Base-by-base conservation (phyloP, 2,797 vertebrate genomes). In the Catostomus latipinnis region DNA sequence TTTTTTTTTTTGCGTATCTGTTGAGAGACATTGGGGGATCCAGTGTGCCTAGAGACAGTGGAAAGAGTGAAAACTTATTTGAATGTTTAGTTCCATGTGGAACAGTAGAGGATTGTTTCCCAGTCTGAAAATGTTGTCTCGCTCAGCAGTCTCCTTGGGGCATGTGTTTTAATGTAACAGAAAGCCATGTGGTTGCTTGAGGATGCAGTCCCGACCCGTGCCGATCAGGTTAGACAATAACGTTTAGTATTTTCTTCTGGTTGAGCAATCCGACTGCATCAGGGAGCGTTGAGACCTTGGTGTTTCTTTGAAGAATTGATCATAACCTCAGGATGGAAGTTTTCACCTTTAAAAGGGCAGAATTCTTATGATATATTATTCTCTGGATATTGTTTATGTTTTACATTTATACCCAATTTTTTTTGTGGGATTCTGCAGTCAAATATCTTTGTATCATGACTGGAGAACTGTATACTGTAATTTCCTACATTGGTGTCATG, bases 101-200 rank as follows among this genome's bases (percentile, higher is more conserved):
- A 62, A 67, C 53, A 74, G 53, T 52, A 60, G 54, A 74, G 52
- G 49, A 72, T n/a, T 53, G 61, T 67, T 74, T 78, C 72, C 71
- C 73, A 58, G 71, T 65, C 50, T 43, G 58, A 79, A 67, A 49
- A 73, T 77, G 71, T 74, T 60, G 62, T 60, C 57, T 49, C 5
- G 4, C n/a, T 74, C 22, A 46, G 11, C 57, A 58, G 11, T 62
- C 46, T 43, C 75, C 53, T 22, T 67, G 10, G 80, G 73, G 60
- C 6, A 46, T 1, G 5, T 61, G 16, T 70, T 70, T 18, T 58
- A 69, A 72, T 58, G 52, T 68, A 73, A 53, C 34, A 65, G 60
- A 18, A 6, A 50, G 56, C 66, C 60, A 76, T 78, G 43, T 48
- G 72, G 54, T 48, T 54, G 14, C 46, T 63, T 63, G 45, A 18